Base-by-base conservation (phyloP, 2,113 vertebrate genomes). In the Sphaerodactylus townsendi region DNA sequence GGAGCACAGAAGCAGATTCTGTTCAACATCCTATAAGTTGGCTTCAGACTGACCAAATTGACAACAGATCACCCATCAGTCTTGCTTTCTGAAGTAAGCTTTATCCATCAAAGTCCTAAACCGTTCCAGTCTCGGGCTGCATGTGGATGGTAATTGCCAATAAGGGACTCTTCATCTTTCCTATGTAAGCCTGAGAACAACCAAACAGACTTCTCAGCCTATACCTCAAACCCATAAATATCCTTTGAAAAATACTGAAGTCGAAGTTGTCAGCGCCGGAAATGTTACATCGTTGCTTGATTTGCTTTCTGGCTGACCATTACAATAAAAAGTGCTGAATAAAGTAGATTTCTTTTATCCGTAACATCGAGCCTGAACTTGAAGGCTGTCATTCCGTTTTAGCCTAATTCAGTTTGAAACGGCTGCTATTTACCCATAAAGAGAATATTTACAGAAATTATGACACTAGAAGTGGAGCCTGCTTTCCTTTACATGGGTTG, bases 331-430 rank as follows among this genome's bases (percentile, higher is more conserved):
- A 89, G 81, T 88, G 85, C 88, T 93, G 91, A 93, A 89, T 90
- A 85, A 90, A 91, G 88, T 86, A 81, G 2, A 0, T 86, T 69
- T 85, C 71, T 89, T 93, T 91, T 90, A 89, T 87, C 88, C 89
- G 86, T 87, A 87, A 90, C 91, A 90, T 83, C 74, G 5, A 85
- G 80, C 82, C 41, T 82, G 78, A 66, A 84, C 82, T 87, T 92
- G 87, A 90, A 85, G 90, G 90, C 87, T 90, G 92, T 82, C 90
- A 93, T 90, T 92, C 65, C 90, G 82, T 92, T 89, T 89, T 90
- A 89, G 87, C 86, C 88, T 94, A 91, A 92, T 90, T 93, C 87
- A n/a, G 71, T 89, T 91, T 79, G 89, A 92, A 92, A 90, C 87
- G 91, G 86, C 92, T 92, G 89, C 91, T 93, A 81, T 89, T 93